Base-by-base conservation (phyloP, 2,888 invertebrate species). In the Drosophila nigritarsus region DNA sequence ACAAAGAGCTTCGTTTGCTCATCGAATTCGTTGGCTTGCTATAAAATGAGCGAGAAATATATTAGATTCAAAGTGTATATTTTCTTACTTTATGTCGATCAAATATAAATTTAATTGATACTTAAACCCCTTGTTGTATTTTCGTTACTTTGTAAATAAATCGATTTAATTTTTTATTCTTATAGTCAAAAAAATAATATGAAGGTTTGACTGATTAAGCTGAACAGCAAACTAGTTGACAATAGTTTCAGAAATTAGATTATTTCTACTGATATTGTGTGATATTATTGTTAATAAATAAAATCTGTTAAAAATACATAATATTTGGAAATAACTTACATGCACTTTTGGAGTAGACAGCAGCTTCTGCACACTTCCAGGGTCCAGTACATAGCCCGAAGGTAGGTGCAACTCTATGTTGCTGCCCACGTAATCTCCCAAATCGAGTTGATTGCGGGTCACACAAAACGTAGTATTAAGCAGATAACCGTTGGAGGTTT, bases 381-480 rank as follows among this genome's bases (percentile, higher is more conserved):
- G 9, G 3, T 13, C 54, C 0, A 78, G 15, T 2, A 20, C 29
- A 51, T 75, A 68, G n/a, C 79, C 79, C 8, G 78, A 59, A 0
- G 80, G 80, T 1, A 79, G 36, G 9, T 45, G 34, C 3, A 76
- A 9, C 15, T 48, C 38, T 1, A 80, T 2, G 9, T 59, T 53
- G 20, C 34, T 76, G 15, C 80, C 80, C 20, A 65, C 56, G 29
- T 79, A 75, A 24, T 50, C 29, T 9, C 38, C 9, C 1, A 53
- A 50, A 15, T 64, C 9, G 0, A n/a, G 6, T 3, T 24, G 24
- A 7, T 27, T n/a, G 18, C 78, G 75, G 15, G 20, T 9, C 24
- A 72, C 13, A 49, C 69, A 79, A 18, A 66, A 24, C 4, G 51
- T 38, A 1, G 62, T 7, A 18, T 24, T 45, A 0, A 42, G 30